phyloP scores from a whole-genome alignment of 1,140 invertebrate genomes.

The Pogonognathellus flavescens region DNA sequence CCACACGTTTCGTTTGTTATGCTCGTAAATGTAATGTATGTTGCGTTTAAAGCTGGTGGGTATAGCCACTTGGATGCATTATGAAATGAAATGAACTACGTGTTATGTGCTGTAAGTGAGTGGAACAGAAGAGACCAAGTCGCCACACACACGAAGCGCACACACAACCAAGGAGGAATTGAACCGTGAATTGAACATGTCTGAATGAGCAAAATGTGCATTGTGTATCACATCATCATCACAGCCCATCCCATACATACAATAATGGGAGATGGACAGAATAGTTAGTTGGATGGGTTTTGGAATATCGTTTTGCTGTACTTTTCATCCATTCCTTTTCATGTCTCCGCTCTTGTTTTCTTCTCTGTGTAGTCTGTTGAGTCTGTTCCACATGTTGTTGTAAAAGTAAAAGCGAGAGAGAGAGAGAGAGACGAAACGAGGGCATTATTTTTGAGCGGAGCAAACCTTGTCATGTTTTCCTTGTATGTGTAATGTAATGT shows the following conservation, averaged over 20 bases:
- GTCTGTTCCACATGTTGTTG: background rate
- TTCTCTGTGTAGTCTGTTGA: background rate
- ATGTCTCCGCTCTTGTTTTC: background rate
- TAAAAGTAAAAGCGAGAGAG: background rate
- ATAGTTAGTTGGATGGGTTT: background rate
- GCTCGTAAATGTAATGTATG: background rate
- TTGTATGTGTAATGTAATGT: constrained; percentile 20
- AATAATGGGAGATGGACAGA: constrained; percentile 29
- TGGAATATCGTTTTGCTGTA: no score
- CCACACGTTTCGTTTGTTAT: background rate
- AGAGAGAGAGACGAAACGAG: background rate
- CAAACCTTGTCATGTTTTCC: constrained; percentile 25
- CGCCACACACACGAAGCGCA: background rate
- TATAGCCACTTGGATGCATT: constrained; percentile 16
- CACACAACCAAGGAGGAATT: background rate
- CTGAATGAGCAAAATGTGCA: background rate
- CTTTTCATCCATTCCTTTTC: constrained; percentile 16
- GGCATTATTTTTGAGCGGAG: background rate
- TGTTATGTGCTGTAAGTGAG: constrained; percentile 9
- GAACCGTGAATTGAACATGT: background rate
- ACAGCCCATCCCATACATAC: background rate
- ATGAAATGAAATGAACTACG: constrained; percentile 40
- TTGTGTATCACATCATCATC: constrained; percentile 10
- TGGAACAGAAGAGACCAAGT: background rate
- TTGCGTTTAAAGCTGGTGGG: background rate